These are phyloP conservation scores for Glossosoma conforme DNA, from an alignment of 1,140 invertebrate species.

Conservation along the genomic window DNA sequence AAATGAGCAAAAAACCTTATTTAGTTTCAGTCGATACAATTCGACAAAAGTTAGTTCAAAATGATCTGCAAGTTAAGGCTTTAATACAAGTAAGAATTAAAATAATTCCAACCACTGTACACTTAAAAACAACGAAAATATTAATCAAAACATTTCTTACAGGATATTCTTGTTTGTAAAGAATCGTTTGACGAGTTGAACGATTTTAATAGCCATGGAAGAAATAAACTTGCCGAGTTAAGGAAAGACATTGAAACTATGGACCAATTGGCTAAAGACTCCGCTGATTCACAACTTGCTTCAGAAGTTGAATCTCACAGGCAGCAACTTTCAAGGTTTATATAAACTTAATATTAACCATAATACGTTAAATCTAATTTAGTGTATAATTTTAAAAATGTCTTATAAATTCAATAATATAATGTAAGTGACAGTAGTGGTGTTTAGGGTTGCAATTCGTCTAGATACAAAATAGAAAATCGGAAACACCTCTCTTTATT, in stretches of 20 bases:
- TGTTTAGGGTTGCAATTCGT: no score
- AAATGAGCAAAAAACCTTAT: slow-evolving; percentile 10
- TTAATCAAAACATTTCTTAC: slow-evolving; percentile 29
- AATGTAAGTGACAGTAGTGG: no score
- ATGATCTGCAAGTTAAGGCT: slow-evolving; percentile 68
- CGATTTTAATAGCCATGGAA: slow-evolving; percentile 66
- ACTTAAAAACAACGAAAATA: no score
- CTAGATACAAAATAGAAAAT: no score
- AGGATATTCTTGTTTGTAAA: slow-evolving; percentile 65
- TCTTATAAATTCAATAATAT: no score
- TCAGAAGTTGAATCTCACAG: slow-evolving; percentile 62
- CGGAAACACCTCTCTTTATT: no score
- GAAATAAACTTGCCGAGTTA: slow-evolving; percentile 59
- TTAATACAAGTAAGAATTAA: slow-evolving; percentile 63
- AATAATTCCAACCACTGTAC: no score
- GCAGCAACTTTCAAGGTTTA: slow-evolving; percentile 59
- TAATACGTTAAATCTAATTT: no score
- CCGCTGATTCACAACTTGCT: slow-evolving; percentile 55
- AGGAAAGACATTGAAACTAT: slow-evolving; percentile 64
- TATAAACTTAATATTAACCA: not conserved
- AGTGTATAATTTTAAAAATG: no score
- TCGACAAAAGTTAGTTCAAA: slow-evolving; percentile 61
- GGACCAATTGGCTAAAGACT: slow-evolving; percentile 60
- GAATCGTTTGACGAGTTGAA: slow-evolving; percentile 64
- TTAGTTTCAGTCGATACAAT: slow-evolving; percentile 18